Conservation (phyloP, 1,140 invertebrate genomes). For the Globodera rostochiensis region DNA sequence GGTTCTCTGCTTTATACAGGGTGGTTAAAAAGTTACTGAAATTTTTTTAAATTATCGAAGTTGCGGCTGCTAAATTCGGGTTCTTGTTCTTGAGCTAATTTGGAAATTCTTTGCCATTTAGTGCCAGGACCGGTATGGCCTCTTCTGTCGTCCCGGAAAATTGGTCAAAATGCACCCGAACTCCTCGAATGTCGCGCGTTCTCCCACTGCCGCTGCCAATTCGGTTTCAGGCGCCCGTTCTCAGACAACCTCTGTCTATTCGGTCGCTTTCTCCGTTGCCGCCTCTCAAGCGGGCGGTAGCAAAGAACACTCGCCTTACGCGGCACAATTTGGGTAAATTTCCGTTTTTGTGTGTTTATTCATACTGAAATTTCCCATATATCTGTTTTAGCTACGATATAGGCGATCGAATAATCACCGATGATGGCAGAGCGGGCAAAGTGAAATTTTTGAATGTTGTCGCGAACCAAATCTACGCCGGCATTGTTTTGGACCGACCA, state of each 20-base stretch:
- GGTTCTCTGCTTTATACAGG: constrained; percentile 35
- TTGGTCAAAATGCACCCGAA: constrained; percentile 22
- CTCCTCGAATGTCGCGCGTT: neutral
- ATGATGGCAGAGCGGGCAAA: constrained; percentile 49
- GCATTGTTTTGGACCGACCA: constrained; percentile 69
- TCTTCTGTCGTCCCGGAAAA: constrained; percentile 54
- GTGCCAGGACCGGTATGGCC: constrained; percentile 43
- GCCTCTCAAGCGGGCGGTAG: constrained; percentile 18
- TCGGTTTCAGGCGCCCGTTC: constrained; percentile 23
- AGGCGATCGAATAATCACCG: constrained; percentile 48
- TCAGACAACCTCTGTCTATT: constrained; percentile 33
- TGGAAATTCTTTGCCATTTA: constrained; percentile 22
- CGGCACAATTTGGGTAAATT: constrained; percentile 36
- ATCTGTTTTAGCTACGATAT: constrained; percentile 50
- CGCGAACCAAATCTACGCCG: constrained; percentile 70
- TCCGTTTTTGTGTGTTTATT: constrained; percentile 18
- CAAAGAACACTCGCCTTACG: constrained; percentile 37
- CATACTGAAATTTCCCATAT: constrained; percentile 6
- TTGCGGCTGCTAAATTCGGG: too few relatives aligned
- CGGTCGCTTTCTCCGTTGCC: constrained; percentile 42
- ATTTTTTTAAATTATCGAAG: constrained; percentile 23
- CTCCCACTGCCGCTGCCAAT: neutral
- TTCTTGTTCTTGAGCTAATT: too few relatives aligned
- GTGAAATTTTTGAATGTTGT: constrained; percentile 59
- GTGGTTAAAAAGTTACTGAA: neutral